Percentiles rank a stretch among this genome's conserved stretches.
Evolutionary conservation across 1,140 invertebrate genomes (phyloP).

Genomic region (Drosophila repletoides): DNA sequence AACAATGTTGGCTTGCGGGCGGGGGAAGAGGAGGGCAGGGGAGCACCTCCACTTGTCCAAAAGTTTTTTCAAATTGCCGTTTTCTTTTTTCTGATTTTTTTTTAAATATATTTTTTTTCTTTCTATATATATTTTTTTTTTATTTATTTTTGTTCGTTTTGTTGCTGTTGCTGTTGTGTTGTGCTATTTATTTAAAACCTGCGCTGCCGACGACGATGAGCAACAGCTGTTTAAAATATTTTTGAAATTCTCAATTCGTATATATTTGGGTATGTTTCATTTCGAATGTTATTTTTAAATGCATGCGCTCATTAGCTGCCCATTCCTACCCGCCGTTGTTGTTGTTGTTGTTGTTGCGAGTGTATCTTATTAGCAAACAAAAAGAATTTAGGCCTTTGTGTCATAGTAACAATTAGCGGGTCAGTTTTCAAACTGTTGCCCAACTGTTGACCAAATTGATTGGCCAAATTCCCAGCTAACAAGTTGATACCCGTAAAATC

Average conservation of each 20-base stretch:
- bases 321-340: constrained; percentile 10
- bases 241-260: constrained; percentile 65
- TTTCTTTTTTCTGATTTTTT: constrained; percentile 34
- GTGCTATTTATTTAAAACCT: constrained; percentile 55
- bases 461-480: constrained; percentile 31
- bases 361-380: constrained; percentile 32
- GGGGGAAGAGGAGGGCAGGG: background rate
- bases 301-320: constrained; percentile 71
- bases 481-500: constrained; percentile 8
- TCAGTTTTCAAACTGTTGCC: constrained; percentile 14
- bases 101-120: constrained; percentile 17
- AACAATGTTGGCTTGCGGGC: constrained; percentile 2
- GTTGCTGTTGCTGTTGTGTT: constrained; percentile 30
- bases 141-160: constrained; percentile 46
- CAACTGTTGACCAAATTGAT: constrained; percentile 7
- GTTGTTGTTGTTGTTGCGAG: constrained; percentile 4
- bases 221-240: constrained; percentile 80
- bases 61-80: constrained; percentile 63
- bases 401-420: constrained; percentile 56
- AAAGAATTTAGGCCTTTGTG: constrained; percentile 71
- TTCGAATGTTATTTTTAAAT: constrained; percentile 74
- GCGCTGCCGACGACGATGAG: constrained; percentile 59
- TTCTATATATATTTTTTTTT: constrained; percentile 15
- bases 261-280: constrained; percentile 68
- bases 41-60: constrained; percentile 63